A percentile compares a stretch with the other conserved stretches of the same genome.
Evolutionary conservation across 37 sponge, comb jelly and placozoan species (phyloP).

Genomic region (Dysidea cf. avara): DNA sequence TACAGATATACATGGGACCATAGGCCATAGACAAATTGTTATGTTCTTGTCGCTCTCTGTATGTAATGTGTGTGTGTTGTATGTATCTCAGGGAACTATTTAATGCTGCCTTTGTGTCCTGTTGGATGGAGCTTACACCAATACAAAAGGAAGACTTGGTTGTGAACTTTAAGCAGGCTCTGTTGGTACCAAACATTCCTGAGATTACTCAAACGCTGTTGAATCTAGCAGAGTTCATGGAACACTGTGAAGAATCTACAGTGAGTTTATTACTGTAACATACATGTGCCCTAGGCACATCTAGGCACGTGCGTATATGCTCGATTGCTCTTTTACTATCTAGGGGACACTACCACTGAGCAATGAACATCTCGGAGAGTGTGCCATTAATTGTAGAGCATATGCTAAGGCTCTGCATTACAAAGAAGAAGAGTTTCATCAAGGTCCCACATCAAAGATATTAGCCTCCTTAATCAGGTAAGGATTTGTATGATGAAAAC

Average conservation of each 20-base stretch:
- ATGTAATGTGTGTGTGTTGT: too few species aligned
- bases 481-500: too few species aligned
- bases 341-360: slow-evolving; percentile 78
- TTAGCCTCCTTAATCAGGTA: slow-evolving; percentile 81
- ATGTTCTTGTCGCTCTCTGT: too few species aligned
- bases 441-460: slow-evolving; percentile 65
- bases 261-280: slow-evolving; percentile 25
- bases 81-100: slow-evolving; percentile 75
- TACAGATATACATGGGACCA: too few species aligned
- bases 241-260: slow-evolving; percentile 91
- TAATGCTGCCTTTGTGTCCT: slow-evolving; percentile 97
- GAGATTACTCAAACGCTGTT: slow-evolving; percentile 93
- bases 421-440: slow-evolving; percentile 96
- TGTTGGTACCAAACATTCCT: slow-evolving; percentile 80
- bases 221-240: slow-evolving; percentile 97
- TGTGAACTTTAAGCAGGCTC: slow-evolving; percentile 76
- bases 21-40: too few species aligned
- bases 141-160: slow-evolving; percentile 87
- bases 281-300: not conserved
- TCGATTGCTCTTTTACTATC: not conserved
- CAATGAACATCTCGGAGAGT: slow-evolving; percentile 79
- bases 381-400: slow-evolving; percentile 90
- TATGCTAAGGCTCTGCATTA: slow-evolving; percentile 98
- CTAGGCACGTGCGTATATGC: not conserved
- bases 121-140: slow-evolving; percentile 91